Base-by-base conservation (phyloP, 2,113 vertebrate species). In the Hiodon tergisus region DNA sequence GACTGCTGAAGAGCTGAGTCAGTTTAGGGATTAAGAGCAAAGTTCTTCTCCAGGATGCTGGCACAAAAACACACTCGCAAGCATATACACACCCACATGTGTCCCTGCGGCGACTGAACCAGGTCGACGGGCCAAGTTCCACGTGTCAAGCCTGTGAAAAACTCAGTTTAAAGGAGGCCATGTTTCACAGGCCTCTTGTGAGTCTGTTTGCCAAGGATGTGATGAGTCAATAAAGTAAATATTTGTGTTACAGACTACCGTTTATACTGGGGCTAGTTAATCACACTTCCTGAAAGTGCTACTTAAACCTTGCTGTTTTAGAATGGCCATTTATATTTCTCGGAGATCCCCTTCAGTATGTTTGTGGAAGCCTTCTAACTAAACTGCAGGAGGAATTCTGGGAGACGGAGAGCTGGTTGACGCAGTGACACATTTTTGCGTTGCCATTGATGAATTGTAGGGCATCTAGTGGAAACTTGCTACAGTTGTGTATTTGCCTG, bases 211-310 rank as follows among this genome's bases (percentile, higher is more conserved):
- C 77, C 46, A 69, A 70, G 65, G 75, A 68, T 62, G 65, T 62
- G 48, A 71, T 78, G 69, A 75, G 70, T 71, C 69, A 67, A 59
- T 51, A 72, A 67, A 67, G 80, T 79, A 81, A 83, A 81, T 82
- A 78, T 83, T 82, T 81, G 79, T 65, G 1, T 17, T 62, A 61
- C 73, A 59, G 63, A 70, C 76, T 77, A 69, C 79, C 76, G 74
- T 74, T 58, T 73, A 75, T 5, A 57, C 61, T 71, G 51, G 71
- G 61, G 50, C n/a, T 71, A 57, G 67, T 73, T 59, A 75, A 80
- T 76, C 75, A 65, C 57, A 76, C 72, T 72, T 79, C 67, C 46
- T 76, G 75, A 74, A 53, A 47, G 48, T 70, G 73, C 17, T 11
- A 52, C 62, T n/a, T 62, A 14, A 55, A 52, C 48, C 6, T 57